These are phyloP conservation scores for Polyommatus icarus DNA, from an alignment of 2,888 invertebrate species.

Conservation along the genomic window DNA sequence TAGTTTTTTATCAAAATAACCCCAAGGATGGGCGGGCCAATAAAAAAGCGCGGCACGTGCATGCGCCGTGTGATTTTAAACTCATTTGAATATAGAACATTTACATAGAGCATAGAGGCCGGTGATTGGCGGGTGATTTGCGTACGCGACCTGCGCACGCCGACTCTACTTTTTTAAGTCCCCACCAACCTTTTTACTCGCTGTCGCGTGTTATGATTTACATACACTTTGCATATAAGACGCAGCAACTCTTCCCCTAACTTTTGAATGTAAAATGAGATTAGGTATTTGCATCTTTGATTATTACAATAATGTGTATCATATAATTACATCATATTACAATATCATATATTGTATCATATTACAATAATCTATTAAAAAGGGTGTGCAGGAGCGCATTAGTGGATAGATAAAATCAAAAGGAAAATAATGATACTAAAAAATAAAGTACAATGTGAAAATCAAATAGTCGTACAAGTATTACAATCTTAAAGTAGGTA, in stretches of 20 bases:
- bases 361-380: too few relatives aligned
- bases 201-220: conserved; percentile 43
- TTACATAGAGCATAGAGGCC: conserved; percentile 63
- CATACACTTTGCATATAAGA: conserved; percentile 30
- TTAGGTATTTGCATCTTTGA: neutral
- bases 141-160: conserved; percentile 66
- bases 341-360: too few relatives aligned
- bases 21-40: conserved; percentile 70
- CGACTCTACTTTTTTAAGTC: conserved; percentile 57
- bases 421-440: neutral
- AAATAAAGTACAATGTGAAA: neutral
- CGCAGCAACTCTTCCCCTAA: neutral
- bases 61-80: conserved; percentile 78
- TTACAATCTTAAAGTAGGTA: too few relatives aligned
- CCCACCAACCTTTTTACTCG: conserved; percentile 67
- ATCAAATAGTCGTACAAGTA: too few relatives aligned
- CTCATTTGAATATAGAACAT: conserved; percentile 77
- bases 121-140: conserved; percentile 65
- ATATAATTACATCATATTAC: too few relatives aligned
- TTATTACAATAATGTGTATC: too few relatives aligned
- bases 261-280: neutral
- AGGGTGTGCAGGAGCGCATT: too few relatives aligned
- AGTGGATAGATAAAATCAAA: neutral
- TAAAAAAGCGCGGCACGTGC: conserved; percentile 72
- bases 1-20: conserved; percentile 50